phyloP scores from a whole-genome alignment of 1,140 invertebrate genomes.

The Hesperophylax magnus region DNA sequence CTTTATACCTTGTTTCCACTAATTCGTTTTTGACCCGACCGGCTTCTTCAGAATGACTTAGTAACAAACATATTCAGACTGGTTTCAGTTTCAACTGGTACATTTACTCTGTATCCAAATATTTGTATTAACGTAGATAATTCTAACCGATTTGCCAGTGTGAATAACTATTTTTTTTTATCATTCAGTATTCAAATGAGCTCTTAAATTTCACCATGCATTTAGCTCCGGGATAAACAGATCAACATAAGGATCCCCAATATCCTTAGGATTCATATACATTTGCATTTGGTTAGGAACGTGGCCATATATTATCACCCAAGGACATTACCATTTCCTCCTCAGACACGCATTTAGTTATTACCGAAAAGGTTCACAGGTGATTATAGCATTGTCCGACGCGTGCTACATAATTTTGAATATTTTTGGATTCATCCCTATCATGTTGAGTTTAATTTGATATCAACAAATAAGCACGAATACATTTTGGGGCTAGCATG shows the following conservation, averaged over 20 bases:
- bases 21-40: too few species aligned
- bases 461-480: not conserved
- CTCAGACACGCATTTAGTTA: constrained; percentile 6
- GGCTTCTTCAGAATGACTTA: too few species aligned
- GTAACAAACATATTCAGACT: too few species aligned
- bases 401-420: constrained; percentile 40
- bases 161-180: too few species aligned
- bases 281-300: constrained; percentile 47
- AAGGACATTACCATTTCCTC: constrained; percentile 1
- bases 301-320: constrained; percentile 37
- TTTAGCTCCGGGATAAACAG: not conserved
- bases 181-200: constrained; percentile 1
- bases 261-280: constrained; percentile 10
- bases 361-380: not conserved
- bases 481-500: constrained; percentile 18
- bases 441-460: constrained; percentile 1
- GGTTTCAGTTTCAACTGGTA: too few species aligned
- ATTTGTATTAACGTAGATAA: too few species aligned
- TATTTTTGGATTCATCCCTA: constrained; percentile 31
- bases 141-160: too few species aligned
- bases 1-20: too few species aligned
- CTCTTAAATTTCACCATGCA: not conserved
- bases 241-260: constrained; percentile 20
- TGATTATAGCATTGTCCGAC: not conserved
- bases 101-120: too few species aligned